Base-by-base conservation (phyloP, 2,797 vertebrate genomes). In the Trematomus bernacchii region DNA sequence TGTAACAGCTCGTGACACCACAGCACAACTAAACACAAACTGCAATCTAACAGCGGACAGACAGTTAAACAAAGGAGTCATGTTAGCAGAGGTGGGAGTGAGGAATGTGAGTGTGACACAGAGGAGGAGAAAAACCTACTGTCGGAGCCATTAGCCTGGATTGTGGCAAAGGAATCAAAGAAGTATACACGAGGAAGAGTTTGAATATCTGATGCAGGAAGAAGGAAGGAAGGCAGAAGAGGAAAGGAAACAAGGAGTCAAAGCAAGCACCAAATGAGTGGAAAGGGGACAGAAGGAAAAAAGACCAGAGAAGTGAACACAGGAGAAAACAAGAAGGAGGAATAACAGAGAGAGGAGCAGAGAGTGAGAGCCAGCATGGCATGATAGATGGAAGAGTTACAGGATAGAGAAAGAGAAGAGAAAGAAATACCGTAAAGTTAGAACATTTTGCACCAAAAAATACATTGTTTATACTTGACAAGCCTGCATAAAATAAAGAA, bases 161-260 rank as follows among this genome's bases (percentile, higher is more conserved):
- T 79, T 42, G 93, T 95, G 80, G 95, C 94, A 91, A 96, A 96
- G 91, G 95, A 96, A 92, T 96, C 97, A 94, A 97, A 96, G 94
- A 96, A 96, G 95, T 97, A 96, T 61, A 96, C 96, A 91, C 95
- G 95, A 90, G 96, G 96, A 92, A 97, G 95, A 90, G 95, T 97
- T 96, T 97, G 95, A 82, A 95, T 96, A 86, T 96, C 96, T 97
- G 92, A 94, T 89, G 84, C 75, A 85, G 85, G 85, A 58, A 62
- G 66, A 70, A 89, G 70, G 33, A 77, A 19, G 57, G 65, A 19
- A 23, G 64, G 63, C n/a, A 77, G 71, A 51, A 66, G 33, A 71
- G 59, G 64, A 44, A 71, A 60, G 60, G 57, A 65, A 30, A 59
- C 65, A 79, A 67, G 52, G 66, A 80, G 27, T 43, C 68, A 60